Evolutionary conservation across 2,888 invertebrate species (phyloP).

Genomic region (Brachynemurus nebulosus): DNA sequence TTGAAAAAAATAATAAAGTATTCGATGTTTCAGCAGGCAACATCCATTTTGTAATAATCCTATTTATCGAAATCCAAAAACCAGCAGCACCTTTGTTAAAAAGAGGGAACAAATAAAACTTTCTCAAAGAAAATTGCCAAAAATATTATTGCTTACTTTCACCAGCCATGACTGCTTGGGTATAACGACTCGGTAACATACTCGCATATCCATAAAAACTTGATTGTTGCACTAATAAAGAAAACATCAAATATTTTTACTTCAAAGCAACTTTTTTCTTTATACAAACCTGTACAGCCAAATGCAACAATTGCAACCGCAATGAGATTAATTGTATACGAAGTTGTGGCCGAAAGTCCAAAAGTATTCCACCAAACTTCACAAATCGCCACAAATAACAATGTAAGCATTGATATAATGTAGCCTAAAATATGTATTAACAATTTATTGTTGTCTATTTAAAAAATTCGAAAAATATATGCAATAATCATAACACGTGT

Average conservation of each 20-base stretch:
- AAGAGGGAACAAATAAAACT: no score
- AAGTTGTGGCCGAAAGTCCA: slow-evolving; percentile 43
- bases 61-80: slow-evolving; percentile 70
- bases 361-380: slow-evolving; percentile 82
- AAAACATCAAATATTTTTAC: slow-evolving; percentile 8
- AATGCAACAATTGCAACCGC: slow-evolving; percentile 77
- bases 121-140: slow-evolving; percentile 6
- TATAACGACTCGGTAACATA: slow-evolving; percentile 78
- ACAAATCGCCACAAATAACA: slow-evolving; percentile 70
- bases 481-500: not conserved
- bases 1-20: slow-evolving; percentile 74
- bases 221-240: slow-evolving; percentile 64
- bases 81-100: slow-evolving; percentile 82
- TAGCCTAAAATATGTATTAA: slow-evolving; percentile 43
- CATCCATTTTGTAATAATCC: slow-evolving; percentile 61
- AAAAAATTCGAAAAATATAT: not conserved
- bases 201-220: slow-evolving; percentile 91
- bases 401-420: slow-evolving; percentile 62
- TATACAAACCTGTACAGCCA: slow-evolving; percentile 57
- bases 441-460: not conserved
- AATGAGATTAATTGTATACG: slow-evolving; percentile 69
- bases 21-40: slow-evolving; percentile 64
- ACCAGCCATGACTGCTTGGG: slow-evolving; percentile 90
- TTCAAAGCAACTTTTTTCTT: not conserved
- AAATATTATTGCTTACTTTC: slow-evolving; percentile 51